phyloP scores from a whole-genome alignment of 2,113 vertebrate species.

The Perccottus glenii region DNA sequence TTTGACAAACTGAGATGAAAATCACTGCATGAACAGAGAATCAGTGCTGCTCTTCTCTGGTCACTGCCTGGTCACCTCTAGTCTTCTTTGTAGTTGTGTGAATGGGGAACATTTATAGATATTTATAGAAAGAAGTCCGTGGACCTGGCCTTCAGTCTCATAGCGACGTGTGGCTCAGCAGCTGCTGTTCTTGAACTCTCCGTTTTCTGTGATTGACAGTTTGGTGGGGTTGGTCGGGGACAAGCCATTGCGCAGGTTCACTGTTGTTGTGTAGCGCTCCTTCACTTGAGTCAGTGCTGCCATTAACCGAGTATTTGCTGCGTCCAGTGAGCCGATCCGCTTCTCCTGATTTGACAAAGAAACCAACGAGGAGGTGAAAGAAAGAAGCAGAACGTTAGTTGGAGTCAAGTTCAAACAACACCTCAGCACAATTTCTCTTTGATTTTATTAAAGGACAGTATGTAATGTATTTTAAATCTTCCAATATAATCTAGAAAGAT shows the following conservation, averaged over 20 bases:
- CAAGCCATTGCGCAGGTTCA: constrained; percentile 87
- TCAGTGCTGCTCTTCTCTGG: too few relatives aligned
- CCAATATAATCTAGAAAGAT: too few relatives aligned
- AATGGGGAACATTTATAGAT: too few relatives aligned
- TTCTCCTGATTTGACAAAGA: constrained; percentile 86
- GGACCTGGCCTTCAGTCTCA: too few relatives aligned
- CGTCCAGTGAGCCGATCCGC: constrained; percentile 91
- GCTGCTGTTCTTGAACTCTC: constrained; percentile 98
- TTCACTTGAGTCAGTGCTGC: constrained; percentile 95
- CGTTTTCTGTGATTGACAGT: constrained; percentile 98
- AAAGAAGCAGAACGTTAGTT: constrained; percentile 14
- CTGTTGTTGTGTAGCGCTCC: constrained; percentile 87
- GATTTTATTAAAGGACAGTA: too few relatives aligned
- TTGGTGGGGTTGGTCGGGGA: constrained; percentile 93
- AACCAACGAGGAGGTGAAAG: constrained; percentile 6
- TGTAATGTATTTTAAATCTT: too few relatives aligned
- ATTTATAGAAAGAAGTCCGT: too few relatives aligned
- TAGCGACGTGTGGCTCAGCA: constrained; percentile 80
- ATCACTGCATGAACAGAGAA: too few relatives aligned
- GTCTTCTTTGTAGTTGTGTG: too few relatives aligned
- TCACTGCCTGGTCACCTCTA: too few relatives aligned
- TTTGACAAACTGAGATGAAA: too few relatives aligned
- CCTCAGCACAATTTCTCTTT: too few relatives aligned
- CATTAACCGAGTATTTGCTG: constrained; percentile 93
- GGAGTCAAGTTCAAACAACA: not conserved